A percentile compares a stretch with the other conserved stretches of the same genome.
These are phyloP conservation scores for Semotilus atromaculatus DNA, from an alignment of 2,797 vertebrate species.

Conservation along the genomic window DNA sequence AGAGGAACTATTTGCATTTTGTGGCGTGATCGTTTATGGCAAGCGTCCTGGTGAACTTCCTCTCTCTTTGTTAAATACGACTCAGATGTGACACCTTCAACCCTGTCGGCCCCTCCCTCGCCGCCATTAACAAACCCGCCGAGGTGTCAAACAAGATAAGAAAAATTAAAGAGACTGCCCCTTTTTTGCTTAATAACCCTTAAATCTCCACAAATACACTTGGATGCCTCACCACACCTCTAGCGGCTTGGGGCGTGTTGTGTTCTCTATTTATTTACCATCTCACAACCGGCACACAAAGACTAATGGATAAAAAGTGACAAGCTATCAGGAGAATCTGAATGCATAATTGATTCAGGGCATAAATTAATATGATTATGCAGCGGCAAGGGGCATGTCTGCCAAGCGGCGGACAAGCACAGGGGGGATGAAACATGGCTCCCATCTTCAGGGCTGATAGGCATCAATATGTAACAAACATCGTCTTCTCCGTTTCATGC, in stretches of 20 bases:
- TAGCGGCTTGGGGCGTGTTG: constrained; percentile 82
- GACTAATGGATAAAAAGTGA: constrained; percentile 90
- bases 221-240: constrained; percentile 80
- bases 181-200: constrained; percentile 86
- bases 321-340: constrained; percentile 87
- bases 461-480: constrained; percentile 86
- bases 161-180: constrained; percentile 83
- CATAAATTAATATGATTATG: constrained; percentile 93
- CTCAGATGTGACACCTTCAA: constrained; percentile 76
- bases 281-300: constrained; percentile 61
- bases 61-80: constrained; percentile 74
- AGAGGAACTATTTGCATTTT: constrained; percentile 57
- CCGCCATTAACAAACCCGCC: constrained; percentile 75
- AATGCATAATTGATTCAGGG: constrained; percentile 93
- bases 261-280: constrained; percentile 78
- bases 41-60: constrained; percentile 62
- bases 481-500: constrained; percentile 81
- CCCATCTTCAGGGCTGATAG: constrained; percentile 80
- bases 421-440: constrained; percentile 82
- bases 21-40: constrained; percentile 50
- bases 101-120: constrained; percentile 71
- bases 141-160: constrained; percentile 80
- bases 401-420: constrained; percentile 83
- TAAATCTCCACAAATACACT: constrained; percentile 83
- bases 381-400: constrained; percentile 82